phyloP scores from a whole-genome alignment of 2,113 vertebrate species.

The Gambusia holbrooki region DNA sequence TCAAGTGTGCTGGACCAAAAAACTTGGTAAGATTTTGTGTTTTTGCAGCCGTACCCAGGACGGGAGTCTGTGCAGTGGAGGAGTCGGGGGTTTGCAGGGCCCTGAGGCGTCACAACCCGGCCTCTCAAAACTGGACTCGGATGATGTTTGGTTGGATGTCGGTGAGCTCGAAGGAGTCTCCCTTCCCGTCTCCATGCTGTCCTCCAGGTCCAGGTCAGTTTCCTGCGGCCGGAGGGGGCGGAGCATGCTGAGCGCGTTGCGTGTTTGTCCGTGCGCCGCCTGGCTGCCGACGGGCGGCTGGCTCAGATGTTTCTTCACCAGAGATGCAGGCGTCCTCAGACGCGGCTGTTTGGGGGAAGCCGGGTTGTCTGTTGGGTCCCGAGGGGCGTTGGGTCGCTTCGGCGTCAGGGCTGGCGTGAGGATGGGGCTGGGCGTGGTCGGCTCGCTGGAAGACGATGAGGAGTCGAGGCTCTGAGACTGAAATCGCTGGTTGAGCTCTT shows the following conservation, averaged over 20 bases:
- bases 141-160: neutral
- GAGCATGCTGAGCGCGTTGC: slow-evolving; percentile 98
- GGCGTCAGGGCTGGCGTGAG: slow-evolving; percentile 70
- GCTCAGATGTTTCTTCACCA: slow-evolving; percentile 92
- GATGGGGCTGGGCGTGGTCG: slow-evolving; percentile 70
- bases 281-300: slow-evolving; percentile 90
- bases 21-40: no score
- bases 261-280: slow-evolving; percentile 83
- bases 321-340: slow-evolving; percentile 70
- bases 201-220: slow-evolving; percentile 87
- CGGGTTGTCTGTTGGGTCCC: slow-evolving; percentile 70
- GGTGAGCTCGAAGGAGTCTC: slow-evolving; percentile 54
- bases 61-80: slow-evolving; percentile 94
- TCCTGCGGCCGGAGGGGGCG: slow-evolving; percentile 88
- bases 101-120: slow-evolving; percentile 67
- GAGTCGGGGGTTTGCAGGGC: slow-evolving; percentile 89
- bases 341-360: slow-evolving; percentile 82
- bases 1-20: no score
- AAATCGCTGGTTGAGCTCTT: slow-evolving; percentile 91
- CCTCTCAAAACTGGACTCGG: slow-evolving; percentile 34
- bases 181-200: slow-evolving; percentile 72
- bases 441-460: slow-evolving; percentile 87
- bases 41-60: slow-evolving; percentile 88
- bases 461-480: slow-evolving; percentile 89
- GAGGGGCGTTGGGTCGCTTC: slow-evolving; percentile 73